These are phyloP conservation scores for Tragelaphus buxtoni DNA, from an alignment of 2,113 vertebrate species.

Conservation along the genomic window DNA sequence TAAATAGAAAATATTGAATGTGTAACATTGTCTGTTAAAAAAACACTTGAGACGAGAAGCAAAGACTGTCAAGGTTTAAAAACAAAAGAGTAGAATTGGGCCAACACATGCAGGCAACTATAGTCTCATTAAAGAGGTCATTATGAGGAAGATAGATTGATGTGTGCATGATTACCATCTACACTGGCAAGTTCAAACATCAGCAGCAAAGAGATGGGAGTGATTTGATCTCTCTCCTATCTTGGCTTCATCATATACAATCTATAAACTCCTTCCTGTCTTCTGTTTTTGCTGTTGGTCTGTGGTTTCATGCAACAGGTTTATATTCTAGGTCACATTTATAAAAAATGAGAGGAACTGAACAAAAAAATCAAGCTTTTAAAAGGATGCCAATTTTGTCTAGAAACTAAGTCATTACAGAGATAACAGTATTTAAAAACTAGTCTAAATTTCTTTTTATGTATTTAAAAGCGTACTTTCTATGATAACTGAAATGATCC, in stretches of 20 bases:
- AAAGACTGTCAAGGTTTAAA: not conserved
- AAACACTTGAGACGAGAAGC: not conserved
- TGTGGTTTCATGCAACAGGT: constrained; percentile 25
- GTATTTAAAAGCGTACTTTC: not conserved
- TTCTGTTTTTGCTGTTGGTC: constrained; percentile 38
- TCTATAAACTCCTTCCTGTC: not conserved
- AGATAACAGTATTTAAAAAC: constrained; percentile 43
- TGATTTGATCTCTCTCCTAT: constrained; percentile 10
- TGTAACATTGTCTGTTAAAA: not conserved
- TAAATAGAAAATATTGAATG: constrained; percentile 14
- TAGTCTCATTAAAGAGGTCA: not conserved
- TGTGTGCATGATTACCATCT: not conserved
- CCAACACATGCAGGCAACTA: not conserved
- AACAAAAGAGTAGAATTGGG: not conserved
- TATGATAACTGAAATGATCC: not conserved
- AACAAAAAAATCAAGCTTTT: constrained; percentile 15
- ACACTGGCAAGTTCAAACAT: not conserved
- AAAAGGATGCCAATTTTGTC: constrained; percentile 12
- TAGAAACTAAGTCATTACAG: constrained; percentile 33
- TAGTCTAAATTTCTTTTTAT: constrained; percentile 21
- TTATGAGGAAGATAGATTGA: not conserved
- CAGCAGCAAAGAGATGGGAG: not conserved
- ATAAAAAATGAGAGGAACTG: not conserved
- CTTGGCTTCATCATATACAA: not conserved
- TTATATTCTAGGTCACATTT: constrained; percentile 36